Evolutionary conservation across 2,113 vertebrate species (phyloP).

Genomic region (Psammodynastes pulverulentus): DNA sequence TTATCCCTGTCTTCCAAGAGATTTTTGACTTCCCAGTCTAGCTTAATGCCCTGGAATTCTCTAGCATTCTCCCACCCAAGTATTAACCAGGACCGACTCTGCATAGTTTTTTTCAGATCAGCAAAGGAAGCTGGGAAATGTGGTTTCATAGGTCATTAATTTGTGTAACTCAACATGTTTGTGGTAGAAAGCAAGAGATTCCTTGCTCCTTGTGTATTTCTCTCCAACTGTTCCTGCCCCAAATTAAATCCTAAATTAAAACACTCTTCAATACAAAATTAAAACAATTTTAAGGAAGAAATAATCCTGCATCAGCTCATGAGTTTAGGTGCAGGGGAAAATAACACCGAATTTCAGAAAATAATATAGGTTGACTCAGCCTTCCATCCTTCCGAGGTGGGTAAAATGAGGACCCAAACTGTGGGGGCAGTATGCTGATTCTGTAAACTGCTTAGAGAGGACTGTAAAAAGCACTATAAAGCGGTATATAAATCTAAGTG

Average conservation of each 20-base stretch:
- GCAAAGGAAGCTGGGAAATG: neutral
- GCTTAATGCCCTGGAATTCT: neutral
- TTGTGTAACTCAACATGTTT: neutral
- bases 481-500: too few species aligned
- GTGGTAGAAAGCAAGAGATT: neutral
- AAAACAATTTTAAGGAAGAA: neutral
- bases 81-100: neutral
- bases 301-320: neutral
- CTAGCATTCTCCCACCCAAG: neutral
- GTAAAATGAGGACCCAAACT: too few species aligned
- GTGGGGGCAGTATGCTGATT: too few species aligned
- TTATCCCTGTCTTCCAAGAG: neutral
- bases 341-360: neutral
- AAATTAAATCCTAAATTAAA: neutral
- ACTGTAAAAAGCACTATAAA: too few species aligned
- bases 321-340: neutral
- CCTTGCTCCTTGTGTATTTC: too few species aligned
- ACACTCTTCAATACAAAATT: neutral
- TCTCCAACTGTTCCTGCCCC: neutral
- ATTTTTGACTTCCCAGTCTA: neutral
- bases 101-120: neutral
- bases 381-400: too few species aligned
- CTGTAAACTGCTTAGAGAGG: too few species aligned
- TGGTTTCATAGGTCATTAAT: neutral
- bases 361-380: too few species aligned